Evolutionary conservation across 2,797 vertebrate genomes (phyloP), one percentile per base, ranked within the genome.

Genomic region (Scarus forsteni): DNA sequence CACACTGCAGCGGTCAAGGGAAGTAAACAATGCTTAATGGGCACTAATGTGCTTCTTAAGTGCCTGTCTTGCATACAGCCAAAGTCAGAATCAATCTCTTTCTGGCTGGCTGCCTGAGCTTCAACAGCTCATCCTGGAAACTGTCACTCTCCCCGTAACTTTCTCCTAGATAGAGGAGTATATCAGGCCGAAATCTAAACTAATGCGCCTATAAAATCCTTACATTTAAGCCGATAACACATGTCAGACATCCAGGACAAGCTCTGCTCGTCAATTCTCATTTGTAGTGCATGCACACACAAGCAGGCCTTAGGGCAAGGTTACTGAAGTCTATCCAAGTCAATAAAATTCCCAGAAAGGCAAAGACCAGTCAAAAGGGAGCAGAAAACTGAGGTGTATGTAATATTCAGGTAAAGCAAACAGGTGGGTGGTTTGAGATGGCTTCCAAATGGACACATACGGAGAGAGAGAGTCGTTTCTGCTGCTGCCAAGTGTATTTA

Each of bases 21-120:
- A 90, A 86, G 89, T 89, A 90, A 92, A 92, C 89, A 91, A 84
- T 79, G 34, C 82, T 84, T 92, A 94, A 93, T 92, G 91, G 88
- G 48, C 55, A 75, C 81, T 93, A 93, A 93, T 93, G 91, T 86
- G 88, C 73, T 87, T 84, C 86, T 88, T 88, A 91, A 92, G 89
- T 89, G 89, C 88, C 73, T 44, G 76, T 85, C 79, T 81, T 89
- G 86, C 80, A 91, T 89, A 85, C 64, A 81, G 87, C 61, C 82
- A 69, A 79, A 40, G 79, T 86, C 79, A 74, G 74, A 73, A 93
- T 93, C 91, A 89, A 93, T 94, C 88, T 78, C 60, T 50, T 61
- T 35, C 77, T 85, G 87, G 86, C 81, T 1, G 50, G 55, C 65
- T 85, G 85, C 78, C 78, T 68, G 44, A 39, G 46, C 79, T 80